phyloP scores from a whole-genome alignment of 2,797 vertebrate species.

The Brachyalestes nurse region DNA sequence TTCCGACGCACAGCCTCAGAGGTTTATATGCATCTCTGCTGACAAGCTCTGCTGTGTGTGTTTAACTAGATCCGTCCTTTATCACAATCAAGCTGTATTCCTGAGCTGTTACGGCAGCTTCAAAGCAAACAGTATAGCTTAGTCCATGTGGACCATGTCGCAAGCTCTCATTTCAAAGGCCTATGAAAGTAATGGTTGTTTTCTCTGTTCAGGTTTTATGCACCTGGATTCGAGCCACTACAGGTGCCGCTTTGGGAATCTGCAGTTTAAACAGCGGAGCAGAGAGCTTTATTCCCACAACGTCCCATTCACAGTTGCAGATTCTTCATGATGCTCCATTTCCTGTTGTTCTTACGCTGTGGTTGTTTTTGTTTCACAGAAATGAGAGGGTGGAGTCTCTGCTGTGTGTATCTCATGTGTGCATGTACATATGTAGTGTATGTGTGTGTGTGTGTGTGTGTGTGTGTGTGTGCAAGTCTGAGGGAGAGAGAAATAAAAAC shows the following conservation, averaged over 20 bases:
- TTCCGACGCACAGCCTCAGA: too few relatives aligned
- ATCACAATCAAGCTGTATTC: background rate
- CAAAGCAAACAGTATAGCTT: background rate
- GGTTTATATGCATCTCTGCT: background rate
- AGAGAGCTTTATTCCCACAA: background rate
- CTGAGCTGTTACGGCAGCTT: too few relatives aligned
- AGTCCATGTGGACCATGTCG: background rate
- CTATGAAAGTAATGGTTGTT: background rate
- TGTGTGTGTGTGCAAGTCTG: background rate
- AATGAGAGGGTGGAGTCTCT: conserved; percentile 51
- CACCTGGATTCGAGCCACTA: background rate
- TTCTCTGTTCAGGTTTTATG: background rate
- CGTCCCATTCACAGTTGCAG: conserved; percentile 1
- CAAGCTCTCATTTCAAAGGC: background rate
- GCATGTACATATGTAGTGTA: background rate
- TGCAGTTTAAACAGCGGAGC: background rate
- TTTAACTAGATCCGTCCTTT: background rate
- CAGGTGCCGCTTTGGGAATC: background rate
- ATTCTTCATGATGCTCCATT: conserved; percentile 21
- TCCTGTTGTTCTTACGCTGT: conserved; percentile 49
- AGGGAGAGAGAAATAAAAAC: background rate
- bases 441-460: conserved; percentile 30
- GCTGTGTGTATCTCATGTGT: conserved; percentile 7
- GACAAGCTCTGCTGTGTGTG: background rate
- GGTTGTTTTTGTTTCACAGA: conserved; percentile 45